Conservation (phyloP, 2,888 invertebrate genomes). For the Eudasyphora cyanicolor region DNA sequence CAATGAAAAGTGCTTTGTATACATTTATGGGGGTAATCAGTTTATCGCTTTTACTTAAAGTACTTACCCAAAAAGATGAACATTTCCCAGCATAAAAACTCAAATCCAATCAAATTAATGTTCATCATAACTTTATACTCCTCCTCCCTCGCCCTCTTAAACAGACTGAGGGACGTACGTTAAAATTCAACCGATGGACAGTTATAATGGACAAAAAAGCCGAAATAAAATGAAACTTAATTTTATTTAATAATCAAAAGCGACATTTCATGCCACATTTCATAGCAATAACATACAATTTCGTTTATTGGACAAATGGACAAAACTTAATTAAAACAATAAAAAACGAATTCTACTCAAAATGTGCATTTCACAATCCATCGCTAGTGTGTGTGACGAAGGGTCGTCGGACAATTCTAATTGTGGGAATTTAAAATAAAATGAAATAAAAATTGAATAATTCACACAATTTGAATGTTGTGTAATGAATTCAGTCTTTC, state of each 20-base stretch:
- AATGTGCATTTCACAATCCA: not conserved
- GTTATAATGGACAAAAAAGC: not conserved
- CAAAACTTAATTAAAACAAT: slow-evolving; percentile 53
- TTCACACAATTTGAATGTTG: no score
- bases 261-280: slow-evolving; percentile 11
- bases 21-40: slow-evolving; percentile 62
- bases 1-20: not conserved
- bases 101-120: slow-evolving; percentile 52
- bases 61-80: not conserved
- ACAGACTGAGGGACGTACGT: not conserved
- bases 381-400: not conserved
- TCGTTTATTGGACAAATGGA: slow-evolving; percentile 41
- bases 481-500: no score
- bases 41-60: slow-evolving; percentile 36
- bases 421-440: not conserved
- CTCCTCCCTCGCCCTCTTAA: not conserved
- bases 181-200: no score
- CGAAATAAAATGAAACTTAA: not conserved
- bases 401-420: not conserved
- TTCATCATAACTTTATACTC: slow-evolving; percentile 27
- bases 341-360: slow-evolving; percentile 26
- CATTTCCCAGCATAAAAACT: slow-evolving; percentile 33
- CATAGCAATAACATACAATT: slow-evolving; percentile 35
- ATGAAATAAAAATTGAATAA: no score
- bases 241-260: slow-evolving; percentile 23